A percentile compares a stretch with the other conserved stretches of the same genome.
Evolutionary conservation across 2,113 vertebrate genomes (phyloP).

Genomic region (Balaeniceps rex): DNA sequence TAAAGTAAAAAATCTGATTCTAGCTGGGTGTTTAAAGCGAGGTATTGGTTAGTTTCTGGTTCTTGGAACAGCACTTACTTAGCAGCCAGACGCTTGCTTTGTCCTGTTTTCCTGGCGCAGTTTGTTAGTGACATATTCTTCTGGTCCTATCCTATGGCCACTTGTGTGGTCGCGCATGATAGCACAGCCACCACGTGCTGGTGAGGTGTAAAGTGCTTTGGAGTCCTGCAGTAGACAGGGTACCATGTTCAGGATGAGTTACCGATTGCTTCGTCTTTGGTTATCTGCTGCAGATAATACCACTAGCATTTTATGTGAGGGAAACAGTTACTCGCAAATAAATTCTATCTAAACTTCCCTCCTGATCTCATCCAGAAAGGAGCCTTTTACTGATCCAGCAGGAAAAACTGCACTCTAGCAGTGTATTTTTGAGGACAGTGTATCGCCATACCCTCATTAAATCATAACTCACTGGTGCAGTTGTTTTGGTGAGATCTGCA

Average conservation of each 20-base stretch:
- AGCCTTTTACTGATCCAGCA: not conserved
- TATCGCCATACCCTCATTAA: not conserved
- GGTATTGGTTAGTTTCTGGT: not conserved
- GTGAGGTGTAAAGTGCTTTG: not conserved
- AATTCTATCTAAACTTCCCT: not conserved
- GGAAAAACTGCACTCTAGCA: not conserved
- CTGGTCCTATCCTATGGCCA: not conserved
- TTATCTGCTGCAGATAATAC: not conserved
- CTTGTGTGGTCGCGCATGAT: not conserved
- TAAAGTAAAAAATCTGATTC: not conserved
- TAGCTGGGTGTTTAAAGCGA: not conserved
- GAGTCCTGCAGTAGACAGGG: not conserved
- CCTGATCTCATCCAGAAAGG: not conserved
- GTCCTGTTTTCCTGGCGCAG: not conserved
- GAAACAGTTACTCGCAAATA: not conserved
- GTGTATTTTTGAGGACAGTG: not conserved
- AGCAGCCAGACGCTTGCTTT: not conserved
- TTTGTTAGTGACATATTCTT: not conserved
- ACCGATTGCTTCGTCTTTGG: not conserved
- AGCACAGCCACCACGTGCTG: fast-evolving
- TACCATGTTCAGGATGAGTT: not conserved
- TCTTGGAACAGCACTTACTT: not conserved
- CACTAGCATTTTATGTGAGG: not conserved
- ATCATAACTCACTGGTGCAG: not conserved
- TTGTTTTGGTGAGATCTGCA: not conserved